Base-by-base conservation (phyloP, 23 tunicate species). In the Phallusia fumigata region DNA sequence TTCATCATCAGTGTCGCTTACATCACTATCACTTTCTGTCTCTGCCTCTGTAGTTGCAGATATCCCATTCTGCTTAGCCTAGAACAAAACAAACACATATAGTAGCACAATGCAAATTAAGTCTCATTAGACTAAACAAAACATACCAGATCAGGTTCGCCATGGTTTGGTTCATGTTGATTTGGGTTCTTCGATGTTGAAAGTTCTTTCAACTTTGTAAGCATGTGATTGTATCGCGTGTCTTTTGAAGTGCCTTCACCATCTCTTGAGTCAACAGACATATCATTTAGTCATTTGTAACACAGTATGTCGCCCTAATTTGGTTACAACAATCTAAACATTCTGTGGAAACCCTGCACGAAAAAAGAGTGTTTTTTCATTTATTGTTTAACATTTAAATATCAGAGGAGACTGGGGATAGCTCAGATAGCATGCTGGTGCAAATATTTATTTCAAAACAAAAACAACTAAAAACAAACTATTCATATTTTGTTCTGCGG, bases 1-100 rank as follows among this genome's bases (percentile, higher is more conserved):
- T 33, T 77, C 35, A 12, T 65, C 83, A 45, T 90, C 91, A 21
- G 87, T 88, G 32, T 65, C 85, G 18, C 32, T 33, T 30, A 33
- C 19, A 6, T 77, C 80, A 45, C 28, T 19, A 30, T 77, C 80
- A 77, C 52, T 36, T 77, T 77, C 53, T 36, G 47, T 3, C 30
- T 77, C 30, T 19, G 34, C 53, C 21, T 77, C 80, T 45, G 47
- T 31, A 10, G 80, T 10, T 1, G 35, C 50, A 1, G 53, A 18
- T 36, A 1, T 45, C 26, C 50, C 53, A 2, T 30, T 65, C 11
- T 65, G 31, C 6, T 8, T 28, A 30, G 11, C 32, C 74, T 65
- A 65, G 11, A 26, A 12, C 5, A 65, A 65, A 30, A 31, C 52
- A 32, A 79, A 40, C n/a, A n/a, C n/a, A 40, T 10, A 40, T 40